Percentiles rank a stretch among this genome's conserved stretches.
Evolutionary conservation across 2,888 invertebrate species (phyloP).

Genomic region (Microctonus brassicae): DNA sequence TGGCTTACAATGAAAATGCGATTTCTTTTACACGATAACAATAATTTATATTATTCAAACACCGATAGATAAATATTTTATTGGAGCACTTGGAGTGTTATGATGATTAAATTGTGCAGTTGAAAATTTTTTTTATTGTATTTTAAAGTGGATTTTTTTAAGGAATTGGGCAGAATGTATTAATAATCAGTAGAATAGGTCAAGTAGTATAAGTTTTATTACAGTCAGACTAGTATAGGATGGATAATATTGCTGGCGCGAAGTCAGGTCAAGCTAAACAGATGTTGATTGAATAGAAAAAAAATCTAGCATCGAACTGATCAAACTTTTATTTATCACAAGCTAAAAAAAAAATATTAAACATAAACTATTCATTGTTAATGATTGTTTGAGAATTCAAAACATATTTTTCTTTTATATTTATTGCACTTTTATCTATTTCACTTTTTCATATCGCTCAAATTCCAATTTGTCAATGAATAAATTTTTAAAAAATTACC

Average conservation of each 20-base stretch:
- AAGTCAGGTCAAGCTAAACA: slow-evolving; percentile 47
- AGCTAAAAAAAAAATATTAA: neutral
- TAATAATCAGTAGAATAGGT: slow-evolving; percentile 23
- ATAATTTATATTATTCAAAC: slow-evolving; percentile 1
- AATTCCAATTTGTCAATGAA: slow-evolving; percentile 48
- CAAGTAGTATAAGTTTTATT: slow-evolving; percentile 28
- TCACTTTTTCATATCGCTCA: slow-evolving; percentile 18
- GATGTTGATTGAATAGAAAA: slow-evolving; percentile 46
- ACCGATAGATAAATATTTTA: neutral
- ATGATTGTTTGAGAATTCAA: slow-evolving; percentile 23
- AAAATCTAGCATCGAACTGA: slow-evolving; percentile 15
- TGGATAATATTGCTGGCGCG: slow-evolving; percentile 39
- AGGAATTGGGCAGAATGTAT: slow-evolving; percentile 22
- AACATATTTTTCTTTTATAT: neutral
- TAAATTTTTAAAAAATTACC: too few species aligned
- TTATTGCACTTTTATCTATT: neutral
- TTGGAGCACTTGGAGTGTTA: too few species aligned
- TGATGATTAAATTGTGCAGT: too few species aligned
- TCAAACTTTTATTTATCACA: neutral
- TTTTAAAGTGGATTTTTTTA: too few species aligned
- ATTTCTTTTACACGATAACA: neutral
- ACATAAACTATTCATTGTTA: slow-evolving; percentile 26
- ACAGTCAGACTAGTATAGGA: slow-evolving; percentile 13
- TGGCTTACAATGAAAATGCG: neutral
- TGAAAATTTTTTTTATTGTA: too few species aligned